Evolutionary conservation across 2,888 invertebrate species (phyloP).

Genomic region (Dugesia japonica): DNA sequence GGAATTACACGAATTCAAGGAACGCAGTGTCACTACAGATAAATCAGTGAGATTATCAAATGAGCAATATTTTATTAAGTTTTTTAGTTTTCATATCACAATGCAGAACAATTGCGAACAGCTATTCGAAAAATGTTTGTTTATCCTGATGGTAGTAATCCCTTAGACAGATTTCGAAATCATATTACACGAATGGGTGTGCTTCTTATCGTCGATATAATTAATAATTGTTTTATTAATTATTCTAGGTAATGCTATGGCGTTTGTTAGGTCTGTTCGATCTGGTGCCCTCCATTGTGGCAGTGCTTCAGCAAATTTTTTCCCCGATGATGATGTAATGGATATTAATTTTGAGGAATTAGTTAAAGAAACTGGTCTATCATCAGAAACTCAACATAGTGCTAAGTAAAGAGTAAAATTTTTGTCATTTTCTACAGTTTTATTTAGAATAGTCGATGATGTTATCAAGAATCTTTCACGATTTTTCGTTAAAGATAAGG

Average conservation of each 20-base stretch:
- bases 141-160: conserved; percentile 12
- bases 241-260: conserved; percentile 65
- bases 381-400: conserved; percentile 52
- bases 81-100: neutral
- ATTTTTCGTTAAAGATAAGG: conserved; percentile 72
- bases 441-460: conserved; percentile 57
- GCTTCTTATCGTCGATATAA: too few species aligned
- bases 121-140: conserved; percentile 10
- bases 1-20: neutral
- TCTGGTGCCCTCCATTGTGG: conserved; percentile 81
- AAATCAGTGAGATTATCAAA: neutral
- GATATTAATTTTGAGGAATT: conserved; percentile 55
- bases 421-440: conserved; percentile 37
- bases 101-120: neutral
- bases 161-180: conserved; percentile 17
- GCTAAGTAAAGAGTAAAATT: conserved; percentile 39
- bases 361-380: conserved; percentile 54
- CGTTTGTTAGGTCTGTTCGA: conserved; percentile 77
- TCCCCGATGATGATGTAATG: conserved; percentile 61
- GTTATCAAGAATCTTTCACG: conserved; percentile 63
- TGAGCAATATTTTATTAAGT: neutral
- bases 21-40: neutral
- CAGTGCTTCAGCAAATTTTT: conserved; percentile 71
- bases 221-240: too few species aligned
- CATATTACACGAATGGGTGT: conserved; percentile 12